Conservation (phyloP, 2,888 invertebrate genomes). For the Graphium colonna region DNA sequence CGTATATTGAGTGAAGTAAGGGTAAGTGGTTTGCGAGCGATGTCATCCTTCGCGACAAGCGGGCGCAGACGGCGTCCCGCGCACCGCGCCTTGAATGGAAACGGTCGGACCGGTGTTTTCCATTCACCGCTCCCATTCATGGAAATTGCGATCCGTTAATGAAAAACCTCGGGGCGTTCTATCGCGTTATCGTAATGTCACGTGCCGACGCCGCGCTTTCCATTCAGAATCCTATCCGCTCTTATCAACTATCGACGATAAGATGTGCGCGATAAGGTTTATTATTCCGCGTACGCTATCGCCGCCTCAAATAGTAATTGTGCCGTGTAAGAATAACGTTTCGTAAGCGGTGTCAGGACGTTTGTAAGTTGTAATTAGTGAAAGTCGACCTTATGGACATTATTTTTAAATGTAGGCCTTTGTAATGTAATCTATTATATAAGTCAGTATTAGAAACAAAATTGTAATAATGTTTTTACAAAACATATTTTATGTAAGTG, state of each 20-base stretch:
- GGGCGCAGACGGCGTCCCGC: too few species aligned
- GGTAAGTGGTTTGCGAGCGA: too few species aligned
- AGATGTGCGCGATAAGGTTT: constrained; percentile 28
- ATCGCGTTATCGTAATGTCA: constrained; percentile 52
- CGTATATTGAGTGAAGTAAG: too few species aligned
- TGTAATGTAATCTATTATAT: too few species aligned
- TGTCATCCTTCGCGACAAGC: too few species aligned
- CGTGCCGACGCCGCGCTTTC: constrained; percentile 40
- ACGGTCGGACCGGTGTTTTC: constrained; percentile 68
- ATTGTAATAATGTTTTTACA: too few species aligned
- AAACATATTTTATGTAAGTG: too few species aligned
- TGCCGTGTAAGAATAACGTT: constrained; percentile 17
- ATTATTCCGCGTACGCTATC: constrained; percentile 18
- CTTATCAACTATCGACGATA: constrained; percentile 31
- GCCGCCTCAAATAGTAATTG: constrained; percentile 16
- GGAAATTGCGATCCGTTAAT: constrained; percentile 73
- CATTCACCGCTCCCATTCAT: constrained; percentile 74
- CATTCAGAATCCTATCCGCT: constrained; percentile 47
- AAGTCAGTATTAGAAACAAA: too few species aligned
- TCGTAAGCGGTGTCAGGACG: not conserved
- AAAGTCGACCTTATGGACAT: too few species aligned
- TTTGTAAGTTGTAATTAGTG: not conserved
- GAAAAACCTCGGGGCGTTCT: constrained; percentile 58
- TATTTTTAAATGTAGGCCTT: too few species aligned
- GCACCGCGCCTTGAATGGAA: constrained; percentile 63